Percentiles rank a stretch among this genome's conserved stretches.
These are phyloP conservation scores for Lytechinus pictus DNA, from an alignment of 35 echinoderm and acorn worm genomes.

Conservation along the genomic window DNA sequence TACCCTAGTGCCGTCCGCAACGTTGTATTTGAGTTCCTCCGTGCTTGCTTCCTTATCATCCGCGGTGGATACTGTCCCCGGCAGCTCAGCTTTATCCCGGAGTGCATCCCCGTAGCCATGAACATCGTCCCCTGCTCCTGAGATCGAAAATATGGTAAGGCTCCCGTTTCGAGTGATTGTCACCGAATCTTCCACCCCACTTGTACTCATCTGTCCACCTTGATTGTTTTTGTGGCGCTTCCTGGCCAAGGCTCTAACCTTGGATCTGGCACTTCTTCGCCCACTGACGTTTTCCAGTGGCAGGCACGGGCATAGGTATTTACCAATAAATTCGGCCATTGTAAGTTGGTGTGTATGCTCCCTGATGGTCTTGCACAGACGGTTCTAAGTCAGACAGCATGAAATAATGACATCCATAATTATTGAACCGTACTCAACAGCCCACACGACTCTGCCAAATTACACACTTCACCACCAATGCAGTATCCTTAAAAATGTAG, in stretches of 20 bases:
- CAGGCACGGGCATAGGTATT: constrained; percentile 39
- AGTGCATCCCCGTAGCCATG: not conserved
- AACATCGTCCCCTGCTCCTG: not conserved
- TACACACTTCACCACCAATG: not conserved
- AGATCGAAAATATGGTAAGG: constrained; percentile 16
- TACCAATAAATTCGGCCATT: constrained; percentile 27
- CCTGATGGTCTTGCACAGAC: not conserved
- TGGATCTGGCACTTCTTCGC: constrained; percentile 21
- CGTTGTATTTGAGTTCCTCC: not conserved
- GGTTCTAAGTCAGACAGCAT: not conserved
- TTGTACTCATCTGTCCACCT: not conserved
- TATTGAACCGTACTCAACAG: not conserved
- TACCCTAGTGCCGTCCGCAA: not conserved
- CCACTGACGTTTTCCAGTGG: not conserved
- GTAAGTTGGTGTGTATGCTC: not conserved
- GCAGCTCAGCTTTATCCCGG: constrained; percentile 24
- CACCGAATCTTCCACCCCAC: constrained; percentile 16
- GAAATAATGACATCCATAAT: not conserved
- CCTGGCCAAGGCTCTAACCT: constrained; percentile 19
- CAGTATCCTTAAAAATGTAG: not conserved
- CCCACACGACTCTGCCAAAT: not conserved
- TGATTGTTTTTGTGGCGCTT: constrained; percentile 41
- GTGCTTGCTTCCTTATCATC: not conserved
- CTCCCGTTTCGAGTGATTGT: constrained; percentile 45
- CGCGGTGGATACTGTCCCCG: not conserved